These are phyloP conservation scores for Phocides pigmalion DNA, from an alignment of 1,140 invertebrate species.

Conservation along the genomic window DNA sequence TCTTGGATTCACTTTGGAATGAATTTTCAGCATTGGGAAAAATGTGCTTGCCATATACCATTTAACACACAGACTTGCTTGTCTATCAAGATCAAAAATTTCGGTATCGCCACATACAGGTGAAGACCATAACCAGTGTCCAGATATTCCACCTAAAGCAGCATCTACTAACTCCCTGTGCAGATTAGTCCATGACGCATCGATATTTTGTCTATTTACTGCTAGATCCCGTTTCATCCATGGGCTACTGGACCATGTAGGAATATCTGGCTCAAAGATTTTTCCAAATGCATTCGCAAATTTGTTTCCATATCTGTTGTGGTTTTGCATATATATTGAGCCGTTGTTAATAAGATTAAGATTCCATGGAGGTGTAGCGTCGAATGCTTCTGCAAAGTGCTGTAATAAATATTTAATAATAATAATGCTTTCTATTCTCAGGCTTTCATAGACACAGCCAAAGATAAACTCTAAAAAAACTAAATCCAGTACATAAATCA, in stretches of 20 bases:
- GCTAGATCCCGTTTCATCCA: slow-evolving; percentile 54
- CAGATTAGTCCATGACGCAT: slow-evolving; percentile 62
- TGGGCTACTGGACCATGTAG: slow-evolving; percentile 53
- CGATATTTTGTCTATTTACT: slow-evolving; percentile 64
- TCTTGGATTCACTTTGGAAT: slow-evolving; percentile 54
- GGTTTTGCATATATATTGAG: slow-evolving; percentile 52
- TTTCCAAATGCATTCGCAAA: slow-evolving; percentile 50
- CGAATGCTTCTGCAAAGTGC: slow-evolving; percentile 62
- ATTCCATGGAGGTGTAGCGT: slow-evolving; percentile 65
- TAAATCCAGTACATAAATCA: too few species aligned
- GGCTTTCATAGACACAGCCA: too few species aligned
- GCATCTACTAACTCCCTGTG: slow-evolving; percentile 58
- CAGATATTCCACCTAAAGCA: slow-evolving; percentile 69
- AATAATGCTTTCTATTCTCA: too few species aligned
- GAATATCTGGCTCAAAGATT: slow-evolving; percentile 35
- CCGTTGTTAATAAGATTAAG: slow-evolving; percentile 42
- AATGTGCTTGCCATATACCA: slow-evolving; percentile 75
- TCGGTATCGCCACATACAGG: slow-evolving; percentile 72
- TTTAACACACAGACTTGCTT: slow-evolving; percentile 66
- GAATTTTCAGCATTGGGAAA: slow-evolving; percentile 66
- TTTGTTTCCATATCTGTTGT: slow-evolving; percentile 62
- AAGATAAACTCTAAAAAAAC: too few species aligned
- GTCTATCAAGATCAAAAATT: slow-evolving; percentile 48
- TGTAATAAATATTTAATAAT: too few species aligned
- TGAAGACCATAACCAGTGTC: slow-evolving; percentile 68